Evolutionary conservation across 2,888 invertebrate species (phyloP), one percentile per base, ranked within the genome.

Genomic region (Andricus quercusramuli): DNA sequence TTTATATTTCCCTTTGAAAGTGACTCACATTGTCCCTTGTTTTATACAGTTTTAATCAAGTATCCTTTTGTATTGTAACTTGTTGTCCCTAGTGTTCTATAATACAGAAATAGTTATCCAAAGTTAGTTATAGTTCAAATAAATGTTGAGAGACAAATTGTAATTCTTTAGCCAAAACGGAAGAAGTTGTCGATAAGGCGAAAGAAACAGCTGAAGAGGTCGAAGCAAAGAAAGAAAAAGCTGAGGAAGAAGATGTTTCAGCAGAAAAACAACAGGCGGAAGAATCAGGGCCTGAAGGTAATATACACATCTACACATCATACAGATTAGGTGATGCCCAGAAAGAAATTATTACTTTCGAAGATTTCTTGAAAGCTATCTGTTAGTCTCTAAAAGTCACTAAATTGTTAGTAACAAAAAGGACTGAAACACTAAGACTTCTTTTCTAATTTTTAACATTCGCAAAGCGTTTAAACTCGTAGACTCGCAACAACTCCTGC

Each of bases 211-310:
- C 90, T 93, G 83, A 88, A 93, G 87, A 80, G 3, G 91, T 91
- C 84, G 91, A 92, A 64, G 64, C 17, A 93, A 83, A 94, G 85
- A 91, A 92, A 93, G 80, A 94, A 85, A 94, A 93, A 84, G 91
- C 90, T 80, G 88, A 91, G 78, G 86, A 88, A 78, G 87, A 88
- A 76, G 85, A 88, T 62, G 70, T 86, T 13, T 79, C 85, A 29
- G 76, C 78, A 77, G 81, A 88, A 82, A 83, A 77, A 44, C 91
- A 89, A 80, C 91, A 90, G 84, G 89, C 88, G 15, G 90, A 91
- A 76, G 92, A 93, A 90, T 90, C 92, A 17, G 94, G 92, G 81
- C 86, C 91, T 15, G 92, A 92, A 90, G 91, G 92, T 92, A 91
- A 90, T 88, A 65, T 41, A 41, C 41, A n/a, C 13, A 67, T 37